Base-by-base conservation (phyloP, 2,888 invertebrate species). In the Deilephila elpenor region DNA sequence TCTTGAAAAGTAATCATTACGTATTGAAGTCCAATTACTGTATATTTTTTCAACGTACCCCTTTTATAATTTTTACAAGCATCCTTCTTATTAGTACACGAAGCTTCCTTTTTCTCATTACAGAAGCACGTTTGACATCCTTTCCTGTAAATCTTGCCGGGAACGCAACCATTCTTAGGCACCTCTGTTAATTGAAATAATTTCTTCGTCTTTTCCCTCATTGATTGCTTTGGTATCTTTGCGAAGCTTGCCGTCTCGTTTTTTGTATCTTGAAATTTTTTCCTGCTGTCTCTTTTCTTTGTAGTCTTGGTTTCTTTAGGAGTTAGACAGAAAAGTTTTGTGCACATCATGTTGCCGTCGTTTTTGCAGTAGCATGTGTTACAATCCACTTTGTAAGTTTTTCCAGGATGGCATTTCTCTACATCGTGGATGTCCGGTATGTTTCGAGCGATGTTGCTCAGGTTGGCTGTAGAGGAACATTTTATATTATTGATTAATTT, bases 291-390 rank as follows among this genome's bases (percentile, higher is more conserved):
- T n/a, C 70, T 73, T n/a, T 59, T 67, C 5, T 14, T 44, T 3
- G 11, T 44, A 7, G 6, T 6, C 5, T n/a, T 56, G 19, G n/a
- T 72, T 20, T 44, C 60, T 73, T 70, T 70, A 56, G 4, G 56
- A 4, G 76, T 61, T 0, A 86, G 29, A 60, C 95, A 95, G 0
- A 84, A 86, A 79, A 88, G 89, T 77, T 91, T 89, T 0, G 93
- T 91, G 78, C 95, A 95, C 14, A 90, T 44, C 0, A 93, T 78
- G 0, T 75, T 70, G 3, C 85, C 81, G 1, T 82, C 74, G 0
- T 70, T 59, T 0, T 80, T 84, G 71, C 94, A 94, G 1, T 81
- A 80, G 34, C 94, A 94, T 0, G 84, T 87, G 71, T 94, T 94
- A 76, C 94, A 94, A 0, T 84, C 85, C 76, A 87, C 79, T 74